Evolutionary conservation across 1,140 invertebrate species (phyloP).

Genomic region (Lethrus apterus): DNA sequence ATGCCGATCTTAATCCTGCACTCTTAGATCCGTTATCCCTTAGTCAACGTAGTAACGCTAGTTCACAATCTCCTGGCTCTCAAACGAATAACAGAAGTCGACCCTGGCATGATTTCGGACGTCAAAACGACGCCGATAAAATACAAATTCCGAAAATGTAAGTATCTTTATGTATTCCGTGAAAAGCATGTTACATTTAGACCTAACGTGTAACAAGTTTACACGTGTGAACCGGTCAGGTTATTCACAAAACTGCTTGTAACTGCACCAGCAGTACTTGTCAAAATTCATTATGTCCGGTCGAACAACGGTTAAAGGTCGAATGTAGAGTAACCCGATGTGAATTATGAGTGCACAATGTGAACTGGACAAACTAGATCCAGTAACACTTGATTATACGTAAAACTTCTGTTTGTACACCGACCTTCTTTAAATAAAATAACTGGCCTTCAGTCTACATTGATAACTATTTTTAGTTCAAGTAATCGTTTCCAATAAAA

Average conservation of each 20-base stretch:
- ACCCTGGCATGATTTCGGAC: conserved; percentile 86
- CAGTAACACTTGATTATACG: conserved; percentile 6
- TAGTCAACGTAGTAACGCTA: conserved; percentile 54
- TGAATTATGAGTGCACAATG: conserved; percentile 4
- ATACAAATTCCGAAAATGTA: conserved; percentile 97
- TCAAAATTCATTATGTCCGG: background rate
- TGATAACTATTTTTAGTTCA: too few species aligned
- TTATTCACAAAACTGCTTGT: background rate
- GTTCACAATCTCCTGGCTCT: conserved; percentile 54
- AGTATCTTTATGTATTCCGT: conserved; percentile 46
- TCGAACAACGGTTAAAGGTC: conserved; percentile 8
- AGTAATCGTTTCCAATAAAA: too few species aligned
- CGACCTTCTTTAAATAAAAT: too few species aligned
- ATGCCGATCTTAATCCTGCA: conserved; percentile 64
- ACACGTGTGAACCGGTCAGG: background rate
- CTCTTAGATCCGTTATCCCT: conserved; percentile 39
- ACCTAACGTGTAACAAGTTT: background rate
- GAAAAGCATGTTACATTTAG: background rate
- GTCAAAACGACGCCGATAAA: conserved; percentile 90
- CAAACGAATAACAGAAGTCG: conserved; percentile 56
- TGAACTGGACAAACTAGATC: conserved; percentile 36
- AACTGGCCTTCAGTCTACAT: too few species aligned
- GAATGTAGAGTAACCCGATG: conserved; percentile 10
- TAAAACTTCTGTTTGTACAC: background rate
- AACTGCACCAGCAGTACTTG: conserved; percentile 1